Evolutionary conservation across 2,113 vertebrate species (phyloP).

Genomic region (Calidris pugnax): DNA sequence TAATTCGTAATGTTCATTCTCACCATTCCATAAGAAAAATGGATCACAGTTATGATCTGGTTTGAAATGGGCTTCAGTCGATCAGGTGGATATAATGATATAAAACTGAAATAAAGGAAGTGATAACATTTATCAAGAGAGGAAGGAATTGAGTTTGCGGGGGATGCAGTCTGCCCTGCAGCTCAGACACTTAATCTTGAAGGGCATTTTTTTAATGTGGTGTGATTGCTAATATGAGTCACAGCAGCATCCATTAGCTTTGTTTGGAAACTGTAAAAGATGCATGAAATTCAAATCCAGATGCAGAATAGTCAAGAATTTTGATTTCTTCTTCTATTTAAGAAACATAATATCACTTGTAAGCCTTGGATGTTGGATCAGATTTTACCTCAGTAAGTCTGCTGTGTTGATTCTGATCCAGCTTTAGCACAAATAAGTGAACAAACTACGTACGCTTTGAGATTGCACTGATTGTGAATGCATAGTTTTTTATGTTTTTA

Average conservation of each 20-base stretch:
- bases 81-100: constrained; percentile 5
- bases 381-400: not conserved
- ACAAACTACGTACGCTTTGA: not conserved
- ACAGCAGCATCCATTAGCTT: not conserved
- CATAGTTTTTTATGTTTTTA: not conserved
- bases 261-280: not conserved
- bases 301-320: not conserved
- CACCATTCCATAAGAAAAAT: not conserved
- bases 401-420: not conserved
- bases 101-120: constrained; percentile 51
- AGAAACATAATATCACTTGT: not conserved
- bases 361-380: not conserved
- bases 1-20: not conserved
- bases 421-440: not conserved
- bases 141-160: constrained; percentile 37
- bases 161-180: not conserved
- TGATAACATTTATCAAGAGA: constrained; percentile 45
- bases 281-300: not conserved
- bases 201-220: not conserved
- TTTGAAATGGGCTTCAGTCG: constrained; percentile 10
- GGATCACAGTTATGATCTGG: not conserved
- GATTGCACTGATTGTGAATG: not conserved
- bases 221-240: constrained; percentile 14
- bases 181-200: constrained; percentile 17
- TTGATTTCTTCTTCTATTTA: not conserved